Evolutionary conservation across 2,888 invertebrate genomes (phyloP).

Genomic region (Hydraecia micacea): DNA sequence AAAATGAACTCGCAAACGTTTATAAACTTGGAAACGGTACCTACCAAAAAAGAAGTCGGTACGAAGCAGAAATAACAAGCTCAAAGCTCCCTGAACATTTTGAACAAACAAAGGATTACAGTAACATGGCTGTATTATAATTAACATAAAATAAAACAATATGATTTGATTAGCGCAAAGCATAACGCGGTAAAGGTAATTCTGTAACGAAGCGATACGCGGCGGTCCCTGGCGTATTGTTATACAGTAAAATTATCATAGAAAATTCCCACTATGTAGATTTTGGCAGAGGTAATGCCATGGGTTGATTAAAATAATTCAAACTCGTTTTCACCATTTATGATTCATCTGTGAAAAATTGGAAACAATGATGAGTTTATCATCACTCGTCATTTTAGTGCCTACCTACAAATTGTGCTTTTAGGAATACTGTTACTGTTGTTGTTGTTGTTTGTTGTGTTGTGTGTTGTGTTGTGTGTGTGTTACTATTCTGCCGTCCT

Average conservation of each 20-base stretch:
- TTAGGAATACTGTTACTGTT: background rate
- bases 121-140: constrained; percentile 42
- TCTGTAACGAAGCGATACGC: constrained; percentile 32
- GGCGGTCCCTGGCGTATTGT: background rate
- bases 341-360: background rate
- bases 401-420: background rate
- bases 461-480: too few species aligned
- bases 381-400: background rate
- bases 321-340: background rate
- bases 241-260: background rate
- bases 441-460: too few species aligned
- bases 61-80: constrained; percentile 21
- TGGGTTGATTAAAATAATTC: background rate
- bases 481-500: too few species aligned
- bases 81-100: constrained; percentile 26
- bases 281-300: background rate
- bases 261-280: background rate
- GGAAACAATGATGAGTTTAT: background rate
- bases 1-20: background rate
- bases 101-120: constrained; percentile 44
- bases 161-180: constrained; percentile 27
- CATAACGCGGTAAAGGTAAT: constrained; percentile 39
- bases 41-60: background rate
- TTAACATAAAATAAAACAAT: constrained; percentile 44
- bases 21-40: background rate